Conservation (phyloP, 2,113 vertebrate genomes). For the Nothobranchius kuhntae region DNA sequence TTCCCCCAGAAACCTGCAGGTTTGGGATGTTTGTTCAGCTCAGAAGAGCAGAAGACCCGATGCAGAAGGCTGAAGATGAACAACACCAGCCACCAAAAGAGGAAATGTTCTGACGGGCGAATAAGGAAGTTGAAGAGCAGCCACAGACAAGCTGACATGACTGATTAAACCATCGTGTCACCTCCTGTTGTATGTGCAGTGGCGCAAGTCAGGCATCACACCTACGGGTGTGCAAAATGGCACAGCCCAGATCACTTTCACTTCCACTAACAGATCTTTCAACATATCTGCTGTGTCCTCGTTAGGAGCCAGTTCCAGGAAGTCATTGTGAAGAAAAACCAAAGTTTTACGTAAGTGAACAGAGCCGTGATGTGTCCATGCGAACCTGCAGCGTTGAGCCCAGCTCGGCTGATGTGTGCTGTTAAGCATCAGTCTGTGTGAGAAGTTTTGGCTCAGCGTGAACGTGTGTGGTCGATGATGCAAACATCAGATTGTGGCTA, state of each 20-base stretch:
- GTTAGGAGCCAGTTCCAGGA: not conserved
- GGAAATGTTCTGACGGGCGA: constrained; percentile 48
- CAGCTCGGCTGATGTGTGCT: no score
- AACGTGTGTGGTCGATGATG: no score
- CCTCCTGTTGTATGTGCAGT: not conserved
- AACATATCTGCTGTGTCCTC: no score
- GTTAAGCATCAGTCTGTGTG: no score
- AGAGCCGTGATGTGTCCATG: no score
- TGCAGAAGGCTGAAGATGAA: not conserved
- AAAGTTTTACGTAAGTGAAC: no score
- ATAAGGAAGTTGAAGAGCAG: constrained; percentile 66
- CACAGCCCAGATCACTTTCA: not conserved
- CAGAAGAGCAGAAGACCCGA: not conserved
- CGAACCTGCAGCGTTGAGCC: no score
- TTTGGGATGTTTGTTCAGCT: not conserved
- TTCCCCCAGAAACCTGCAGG: not conserved
- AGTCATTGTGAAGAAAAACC: no score
- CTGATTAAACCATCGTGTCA: constrained; percentile 48
- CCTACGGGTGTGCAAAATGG: not conserved
- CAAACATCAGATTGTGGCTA: no score
- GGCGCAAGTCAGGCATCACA: constrained; percentile 22
- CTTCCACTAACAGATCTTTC: constrained; percentile 21
- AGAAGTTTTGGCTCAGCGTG: no score
- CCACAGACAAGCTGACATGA: constrained; percentile 49
- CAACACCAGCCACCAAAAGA: constrained; percentile 47